Conservation (phyloP, 2,888 invertebrate genomes). For the Horisme vitalbata region DNA sequence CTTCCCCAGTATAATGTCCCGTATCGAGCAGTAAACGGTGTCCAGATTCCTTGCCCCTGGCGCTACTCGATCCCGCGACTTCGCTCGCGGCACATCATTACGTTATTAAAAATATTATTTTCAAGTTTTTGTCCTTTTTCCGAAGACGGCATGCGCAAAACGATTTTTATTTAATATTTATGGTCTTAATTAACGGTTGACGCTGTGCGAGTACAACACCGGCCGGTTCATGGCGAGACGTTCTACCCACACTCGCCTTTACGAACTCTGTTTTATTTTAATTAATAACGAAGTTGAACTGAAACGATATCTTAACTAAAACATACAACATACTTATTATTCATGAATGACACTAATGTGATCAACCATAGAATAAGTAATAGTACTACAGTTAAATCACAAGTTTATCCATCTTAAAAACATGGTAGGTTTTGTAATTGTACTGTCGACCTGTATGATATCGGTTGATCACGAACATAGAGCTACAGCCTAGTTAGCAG, state of each 20-base stretch:
- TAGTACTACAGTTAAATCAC: no score
- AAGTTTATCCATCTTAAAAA: no score
- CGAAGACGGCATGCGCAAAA: constrained; percentile 15
- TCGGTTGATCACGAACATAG: neutral
- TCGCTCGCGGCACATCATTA: constrained; percentile 42
- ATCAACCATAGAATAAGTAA: no score
- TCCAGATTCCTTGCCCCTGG: constrained; percentile 13
- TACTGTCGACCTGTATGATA: constrained; percentile 1
- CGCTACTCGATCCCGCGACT: constrained; percentile 9
- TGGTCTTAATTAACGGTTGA: constrained; percentile 53
- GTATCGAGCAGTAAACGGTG: constrained; percentile 6
- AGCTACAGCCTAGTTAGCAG: constrained; percentile 9
- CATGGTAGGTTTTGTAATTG: no score
- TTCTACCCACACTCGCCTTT: constrained; percentile 7
- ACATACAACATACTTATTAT: no score
- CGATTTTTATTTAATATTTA: constrained; percentile 54
- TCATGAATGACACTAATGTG: no score
- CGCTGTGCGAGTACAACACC: constrained; percentile 21
- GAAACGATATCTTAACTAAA: neutral
- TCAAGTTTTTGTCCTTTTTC: constrained; percentile 46
- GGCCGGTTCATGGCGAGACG: constrained; percentile 20
- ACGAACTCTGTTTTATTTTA: neutral
- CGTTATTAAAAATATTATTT: constrained; percentile 54
- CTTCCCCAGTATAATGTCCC: neutral
- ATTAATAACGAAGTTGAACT: constrained; percentile 3